Percentiles rank a stretch among this genome's conserved stretches.
These are phyloP conservation scores for mouse (Mus musculus) DNA, from an alignment of 2,113 vertebrate species.

Conservation along the genomic window GRCm39 chrX:159459501-159460000, in stretches of 20 bases:
- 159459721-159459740: slow-evolving; percentile 95
- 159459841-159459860: slow-evolving; percentile 36
- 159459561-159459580: slow-evolving; percentile 64
- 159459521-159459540: slow-evolving; percentile 68
- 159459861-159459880: slow-evolving; percentile 47
- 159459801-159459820: slow-evolving; percentile 32
- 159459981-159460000: slow-evolving; percentile 24
- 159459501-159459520: slow-evolving; percentile 78
- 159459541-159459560: slow-evolving; percentile 66
- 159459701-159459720: slow-evolving; percentile 93
- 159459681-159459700: slow-evolving; percentile 93
- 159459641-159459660: slow-evolving; percentile 92
- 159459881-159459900: slow-evolving; percentile 41
- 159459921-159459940: slow-evolving; percentile 12
- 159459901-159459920: slow-evolving; percentile 41
- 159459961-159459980: slow-evolving; percentile 49
- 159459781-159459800: slow-evolving; percentile 1
- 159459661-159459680: slow-evolving; percentile 93
- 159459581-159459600: slow-evolving; percentile 70
- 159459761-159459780: slow-evolving; percentile 42
- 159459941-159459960: slow-evolving; percentile 42
- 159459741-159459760: slow-evolving; percentile 84
- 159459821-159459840: slow-evolving; percentile 12
- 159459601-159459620: slow-evolving; percentile 62
- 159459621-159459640: slow-evolving; percentile 93